Conservation (phyloP, 2,888 invertebrate genomes). For the Rhagophthalmus giganteus region DNA sequence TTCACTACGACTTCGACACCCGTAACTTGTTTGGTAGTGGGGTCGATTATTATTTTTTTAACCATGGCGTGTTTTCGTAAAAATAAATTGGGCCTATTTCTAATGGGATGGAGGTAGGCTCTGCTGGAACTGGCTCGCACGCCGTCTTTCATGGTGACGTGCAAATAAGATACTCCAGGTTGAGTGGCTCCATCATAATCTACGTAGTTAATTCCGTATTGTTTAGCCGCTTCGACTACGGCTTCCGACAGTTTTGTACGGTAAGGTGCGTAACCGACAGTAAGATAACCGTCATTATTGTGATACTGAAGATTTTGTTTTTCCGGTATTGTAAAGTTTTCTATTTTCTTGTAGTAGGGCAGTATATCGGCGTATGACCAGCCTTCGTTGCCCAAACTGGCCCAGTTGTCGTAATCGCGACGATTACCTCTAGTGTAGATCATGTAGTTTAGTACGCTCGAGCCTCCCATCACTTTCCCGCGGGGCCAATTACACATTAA, state of each 20-base stretch:
- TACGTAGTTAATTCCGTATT: conserved; percentile 64
- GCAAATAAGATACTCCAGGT: conserved; percentile 59
- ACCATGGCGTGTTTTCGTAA: conserved; percentile 59
- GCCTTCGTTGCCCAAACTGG: conserved; percentile 71
- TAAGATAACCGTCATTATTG: conserved; percentile 60
- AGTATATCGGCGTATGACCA: conserved; percentile 74
- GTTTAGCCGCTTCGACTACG: conserved; percentile 65
- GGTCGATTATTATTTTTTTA: conserved; percentile 54
- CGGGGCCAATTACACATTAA: conserved; percentile 77
- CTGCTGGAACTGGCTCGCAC: conserved; percentile 57
- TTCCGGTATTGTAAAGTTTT: conserved; percentile 83
- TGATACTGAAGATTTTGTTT: conserved; percentile 59
- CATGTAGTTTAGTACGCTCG: conserved; percentile 88
- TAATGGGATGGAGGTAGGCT: conserved; percentile 58
- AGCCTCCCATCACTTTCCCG: conserved; percentile 71
- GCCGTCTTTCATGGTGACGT: conserved; percentile 59
- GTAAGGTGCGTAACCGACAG: conserved; percentile 62
- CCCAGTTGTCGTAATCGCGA: conserved; percentile 87
- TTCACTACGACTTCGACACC: conserved; percentile 56
- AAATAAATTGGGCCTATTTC: conserved; percentile 58
- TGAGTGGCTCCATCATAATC: conserved; percentile 70
- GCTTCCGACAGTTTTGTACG: conserved; percentile 63
- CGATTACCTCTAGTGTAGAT: conserved; percentile 87
- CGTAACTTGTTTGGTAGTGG: conserved; percentile 49
- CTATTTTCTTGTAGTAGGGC: conserved; percentile 80